Evolutionary conservation across 2,797 vertebrate species (phyloP), one percentile per base, ranked within the genome.

Genomic region (Onychomys leucogaster): DNA sequence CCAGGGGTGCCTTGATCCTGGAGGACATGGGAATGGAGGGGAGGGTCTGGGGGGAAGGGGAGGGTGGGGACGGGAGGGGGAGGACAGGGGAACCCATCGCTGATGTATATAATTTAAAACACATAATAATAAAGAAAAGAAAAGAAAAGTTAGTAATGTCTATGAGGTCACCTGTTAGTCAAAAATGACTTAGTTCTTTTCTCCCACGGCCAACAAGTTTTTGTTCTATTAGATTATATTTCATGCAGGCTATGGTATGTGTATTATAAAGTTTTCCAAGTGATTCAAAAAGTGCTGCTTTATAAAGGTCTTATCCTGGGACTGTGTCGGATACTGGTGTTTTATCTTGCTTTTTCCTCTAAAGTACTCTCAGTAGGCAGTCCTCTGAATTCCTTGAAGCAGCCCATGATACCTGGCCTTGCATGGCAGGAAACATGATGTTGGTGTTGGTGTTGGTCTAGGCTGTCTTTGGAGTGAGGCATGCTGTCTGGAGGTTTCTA

Each of bases 181-280:
- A 78, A 14, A 63, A 80, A 73, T 25, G 46, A 13, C 19, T 49
- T 27, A 71, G 2, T 17, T 76, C 34, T 81, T 67, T 32, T 65
- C 59, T 32, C 6, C 21, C 0, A 25, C 2, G 3, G 7, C 61
- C 29, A 13, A 69, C 4, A 4, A 6, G 17, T 5, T 19, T 80
- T 69, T 27, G 37, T 69, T 81, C 69, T 46, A 52, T 34, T 76
- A 63, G 46, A 71, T 52, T 73, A 27, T 32, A 83, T 59, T 75
- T 87, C 67, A 75, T 16, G 34, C 6, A 71, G 29, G 55, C 32
- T 78, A 14, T 9, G 52, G 49, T n/a, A 57, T 46, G 77, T 65
- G 2, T 37, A 67, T 19, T 69, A 5, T 37, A 17, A 59, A 32
- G 2, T n/a, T 16, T 77, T 49, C 17, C 46, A 34, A 93, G 41